Percentiles rank a stretch among this genome's conserved stretches.
phyloP scores from a whole-genome alignment of 1,140 invertebrate species.

The Atopsyche davidsoni region DNA sequence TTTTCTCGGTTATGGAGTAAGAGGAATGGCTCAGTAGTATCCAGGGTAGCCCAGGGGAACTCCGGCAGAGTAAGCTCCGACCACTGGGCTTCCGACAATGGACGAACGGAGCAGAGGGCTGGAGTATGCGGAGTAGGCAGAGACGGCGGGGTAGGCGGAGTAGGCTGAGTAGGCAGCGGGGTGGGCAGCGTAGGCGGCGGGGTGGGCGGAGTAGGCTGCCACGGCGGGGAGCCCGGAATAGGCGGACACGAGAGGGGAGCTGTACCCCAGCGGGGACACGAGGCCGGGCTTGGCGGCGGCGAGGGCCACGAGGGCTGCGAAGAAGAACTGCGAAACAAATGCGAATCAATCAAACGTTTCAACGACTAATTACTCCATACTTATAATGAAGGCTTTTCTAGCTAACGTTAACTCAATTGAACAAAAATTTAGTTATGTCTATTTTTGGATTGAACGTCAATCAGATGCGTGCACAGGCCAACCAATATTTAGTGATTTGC shows the following conservation, averaged over 20 bases:
- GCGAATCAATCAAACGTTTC: too few species aligned
- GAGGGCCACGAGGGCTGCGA: conserved; percentile 47
- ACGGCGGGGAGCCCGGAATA: conserved; percentile 36
- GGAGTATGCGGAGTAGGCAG: conserved; percentile 9
- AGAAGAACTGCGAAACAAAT: conserved; percentile 38
- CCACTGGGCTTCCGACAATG: conserved; percentile 6
- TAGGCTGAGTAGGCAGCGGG: conserved; percentile 35
- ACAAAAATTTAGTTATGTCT: too few species aligned
- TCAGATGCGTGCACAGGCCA: too few species aligned
- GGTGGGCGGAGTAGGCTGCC: conserved; percentile 23
- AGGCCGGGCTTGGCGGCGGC: conserved; percentile 46
- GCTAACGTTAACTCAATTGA: too few species aligned
- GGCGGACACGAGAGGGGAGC: conserved; percentile 42
- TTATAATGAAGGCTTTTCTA: too few species aligned
- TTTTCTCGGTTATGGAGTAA: too few species aligned
- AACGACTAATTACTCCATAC: too few species aligned
- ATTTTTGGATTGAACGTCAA: too few species aligned
- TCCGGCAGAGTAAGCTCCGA: conserved; percentile 26
- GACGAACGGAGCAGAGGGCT: conserved; percentile 6
- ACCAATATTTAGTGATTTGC: too few species aligned
- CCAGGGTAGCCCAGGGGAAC: conserved; percentile 17
- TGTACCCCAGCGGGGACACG: conserved; percentile 38
- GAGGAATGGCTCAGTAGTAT: not conserved
- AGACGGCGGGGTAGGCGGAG: conserved; percentile 13
- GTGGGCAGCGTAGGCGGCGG: conserved; percentile 12